These are phyloP conservation scores for Procavia capensis DNA, from an alignment of 2,113 vertebrate genomes.

Conservation along the genomic window DNA sequence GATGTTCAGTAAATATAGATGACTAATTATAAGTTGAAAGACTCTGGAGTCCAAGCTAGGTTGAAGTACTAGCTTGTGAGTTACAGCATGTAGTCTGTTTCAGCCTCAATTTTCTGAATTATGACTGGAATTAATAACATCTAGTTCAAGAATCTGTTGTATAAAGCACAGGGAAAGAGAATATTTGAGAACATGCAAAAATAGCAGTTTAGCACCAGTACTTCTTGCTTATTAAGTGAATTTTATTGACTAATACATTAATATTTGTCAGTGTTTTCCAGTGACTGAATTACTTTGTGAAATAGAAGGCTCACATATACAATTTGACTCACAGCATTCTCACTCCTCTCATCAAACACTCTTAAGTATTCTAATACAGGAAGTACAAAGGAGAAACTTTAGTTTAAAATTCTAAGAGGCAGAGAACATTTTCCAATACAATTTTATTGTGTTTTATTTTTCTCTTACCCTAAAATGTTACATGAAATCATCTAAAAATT, in stretches of 20 bases:
- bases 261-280: conserved; percentile 4
- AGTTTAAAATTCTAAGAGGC: conserved; percentile 51
- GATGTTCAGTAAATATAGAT: neutral
- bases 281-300: neutral
- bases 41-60: neutral
- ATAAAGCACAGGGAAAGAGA: neutral
- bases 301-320: neutral
- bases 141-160: neutral
- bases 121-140: conserved; percentile 3
- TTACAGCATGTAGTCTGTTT: conserved; percentile 7
- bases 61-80: neutral
- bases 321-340: conserved; percentile 3
- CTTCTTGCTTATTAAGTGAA: neutral
- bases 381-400: neutral
- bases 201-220: neutral
- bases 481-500: neutral
- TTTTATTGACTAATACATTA: conserved; percentile 38
- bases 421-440: conserved; percentile 18
- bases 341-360: neutral
- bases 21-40: neutral
- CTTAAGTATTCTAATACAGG: neutral
- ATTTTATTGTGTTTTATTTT: conserved; percentile 14
- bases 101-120: neutral
- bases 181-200: conserved; percentile 4
- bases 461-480: neutral